These are phyloP conservation scores for Chaetodon auriga DNA, from an alignment of 2,113 vertebrate genomes.

Conservation along the genomic window DNA sequence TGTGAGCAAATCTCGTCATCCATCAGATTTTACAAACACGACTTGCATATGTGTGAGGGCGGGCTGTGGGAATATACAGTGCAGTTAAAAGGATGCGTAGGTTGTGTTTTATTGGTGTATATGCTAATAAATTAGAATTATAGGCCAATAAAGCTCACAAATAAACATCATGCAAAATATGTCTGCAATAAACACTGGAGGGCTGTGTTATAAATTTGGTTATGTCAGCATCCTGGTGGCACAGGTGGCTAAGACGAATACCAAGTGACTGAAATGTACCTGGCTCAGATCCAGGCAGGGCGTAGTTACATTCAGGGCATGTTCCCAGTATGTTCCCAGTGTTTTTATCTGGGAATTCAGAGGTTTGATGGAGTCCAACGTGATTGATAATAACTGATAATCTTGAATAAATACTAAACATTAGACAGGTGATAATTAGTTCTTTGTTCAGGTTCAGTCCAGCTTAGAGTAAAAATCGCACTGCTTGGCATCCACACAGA, in stretches of 20 bases:
- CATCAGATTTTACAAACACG: slow-evolving; percentile 41
- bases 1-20: slow-evolving; percentile 40
- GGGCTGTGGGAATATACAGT: slow-evolving; percentile 17
- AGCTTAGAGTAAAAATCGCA: not conserved
- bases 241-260: not conserved
- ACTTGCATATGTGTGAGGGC: not conserved
- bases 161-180: slow-evolving; percentile 45
- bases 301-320: not conserved
- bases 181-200: slow-evolving; percentile 12
- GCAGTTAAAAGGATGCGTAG: slow-evolving; percentile 23
- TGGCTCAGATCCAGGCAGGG: not conserved
- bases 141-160: slow-evolving; percentile 39
- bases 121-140: slow-evolving; percentile 39
- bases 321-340: not conserved
- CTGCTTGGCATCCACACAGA: slow-evolving; percentile 1
- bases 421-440: not conserved
- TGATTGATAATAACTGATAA: not conserved
- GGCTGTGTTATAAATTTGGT: slow-evolving; percentile 4
- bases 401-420: not conserved
- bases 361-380: no score
- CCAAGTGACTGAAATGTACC: not conserved
- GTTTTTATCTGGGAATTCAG: not conserved
- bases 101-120: slow-evolving; percentile 29
- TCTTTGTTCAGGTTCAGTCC: not conserved
- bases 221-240: slow-evolving; percentile 4